Base-by-base conservation (phyloP, 2,113 vertebrate genomes). In the Rhineura floridana region DNA sequence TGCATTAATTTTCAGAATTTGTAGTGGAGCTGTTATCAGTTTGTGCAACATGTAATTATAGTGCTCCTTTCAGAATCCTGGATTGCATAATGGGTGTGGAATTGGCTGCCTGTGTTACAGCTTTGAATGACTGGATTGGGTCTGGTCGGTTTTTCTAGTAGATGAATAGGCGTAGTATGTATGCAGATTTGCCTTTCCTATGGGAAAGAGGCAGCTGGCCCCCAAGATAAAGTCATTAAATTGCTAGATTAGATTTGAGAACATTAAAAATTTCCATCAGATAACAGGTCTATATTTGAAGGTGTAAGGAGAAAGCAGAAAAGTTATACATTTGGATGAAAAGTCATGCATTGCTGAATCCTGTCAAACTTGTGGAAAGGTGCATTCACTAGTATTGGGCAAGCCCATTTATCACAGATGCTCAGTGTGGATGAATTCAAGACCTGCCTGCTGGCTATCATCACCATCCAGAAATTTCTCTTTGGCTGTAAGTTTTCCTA, bases 1-100 rank as follows among this genome's bases (percentile, higher is more conserved):
- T 81, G 52, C 42, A 19, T 94, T 90, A 86, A 67, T 90, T 89
- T 23, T 62, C 85, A 90, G 73, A 50, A 39, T 86, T 84, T n/a
- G 30, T 44, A 46, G 84, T 65, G 69, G 23, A 70, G 73, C 6
- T 79, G 84, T 80, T 69, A 39, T 76, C 52, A 36, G 39, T 81
- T 39, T 85, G 50, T 0, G 2, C 44, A n/a, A 52, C 46, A 25
- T 4, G 4, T n/a, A 28, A 19, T 76, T 85, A 87, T 1, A 2
- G 83, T 81, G 83, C 0, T 90, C 55, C 48, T 62, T 79, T 86
- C 87, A 1, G 6, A 69, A 87, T 91, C 85, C 4, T 1, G n/a
- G 88, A 89, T 87, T 89, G 76, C 69, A 81, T 83, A 86, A 2
- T 33, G 76, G 76, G 85, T 89, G 82, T 78, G 90, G 85, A 42